Conservation (phyloP, 92 coral and sea anemone genomes). For the Porites cylindrica region DNA sequence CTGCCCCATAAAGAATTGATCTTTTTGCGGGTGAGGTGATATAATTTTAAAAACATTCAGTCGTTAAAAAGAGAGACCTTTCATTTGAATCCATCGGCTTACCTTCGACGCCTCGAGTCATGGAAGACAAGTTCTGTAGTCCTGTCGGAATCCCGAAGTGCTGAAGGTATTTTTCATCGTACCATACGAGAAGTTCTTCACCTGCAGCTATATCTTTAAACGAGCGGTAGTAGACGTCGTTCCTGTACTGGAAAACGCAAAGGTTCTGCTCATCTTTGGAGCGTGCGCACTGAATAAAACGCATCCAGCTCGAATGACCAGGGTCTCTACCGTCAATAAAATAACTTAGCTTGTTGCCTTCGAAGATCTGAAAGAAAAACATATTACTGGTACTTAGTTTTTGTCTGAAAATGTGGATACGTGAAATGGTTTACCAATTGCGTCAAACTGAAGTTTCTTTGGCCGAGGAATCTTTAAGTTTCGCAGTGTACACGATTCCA, state of each 20-base stretch:
- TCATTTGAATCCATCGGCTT: background rate
- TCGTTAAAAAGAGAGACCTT: background rate
- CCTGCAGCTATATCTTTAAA: slow-evolving; percentile 68
- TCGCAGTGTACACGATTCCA: no score
- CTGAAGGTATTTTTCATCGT: slow-evolving; percentile 71
- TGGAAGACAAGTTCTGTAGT: slow-evolving; percentile 19
- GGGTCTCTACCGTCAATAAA: slow-evolving; percentile 78
- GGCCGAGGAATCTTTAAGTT: no score
- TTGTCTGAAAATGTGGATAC: background rate
- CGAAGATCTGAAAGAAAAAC: slow-evolving; percentile 53
- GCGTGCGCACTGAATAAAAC: slow-evolving; percentile 86
- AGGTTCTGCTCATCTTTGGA: slow-evolving; percentile 72
- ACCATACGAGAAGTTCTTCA: slow-evolving; percentile 86
- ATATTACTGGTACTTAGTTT: background rate
- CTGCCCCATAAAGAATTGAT: no score
- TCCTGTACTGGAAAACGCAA: slow-evolving; percentile 71
- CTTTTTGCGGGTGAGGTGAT: no score
- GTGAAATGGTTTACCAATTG: no score
- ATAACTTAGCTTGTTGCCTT: slow-evolving; percentile 49
- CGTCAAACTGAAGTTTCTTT: no score
- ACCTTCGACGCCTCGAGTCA: background rate
- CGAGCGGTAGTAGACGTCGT: slow-evolving; percentile 69
- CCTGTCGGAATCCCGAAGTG: slow-evolving; percentile 74
- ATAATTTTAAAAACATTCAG: no score
- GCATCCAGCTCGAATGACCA: slow-evolving; percentile 77